A percentile compares a stretch with the other conserved stretches of the same genome.
Evolutionary conservation across 2,797 vertebrate species (phyloP).

Genomic region (Sebastes oblongus): DNA sequence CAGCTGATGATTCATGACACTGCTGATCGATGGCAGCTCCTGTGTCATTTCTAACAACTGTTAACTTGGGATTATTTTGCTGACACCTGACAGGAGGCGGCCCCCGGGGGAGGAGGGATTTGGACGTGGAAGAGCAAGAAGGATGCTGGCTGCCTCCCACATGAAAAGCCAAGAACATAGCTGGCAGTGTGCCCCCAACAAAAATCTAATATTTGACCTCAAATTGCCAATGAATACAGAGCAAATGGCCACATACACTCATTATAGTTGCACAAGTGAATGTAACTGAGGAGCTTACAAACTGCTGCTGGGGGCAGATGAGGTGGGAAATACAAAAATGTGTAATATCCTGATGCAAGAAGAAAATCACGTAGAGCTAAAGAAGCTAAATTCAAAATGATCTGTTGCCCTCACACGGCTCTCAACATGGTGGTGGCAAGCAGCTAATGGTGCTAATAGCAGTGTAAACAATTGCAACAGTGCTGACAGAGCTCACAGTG

Average conservation of each 20-base stretch:
- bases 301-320: too few species aligned
- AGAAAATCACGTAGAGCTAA: not conserved
- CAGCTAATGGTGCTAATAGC: not conserved
- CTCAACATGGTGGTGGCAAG: not conserved
- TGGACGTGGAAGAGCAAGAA: constrained; percentile 32
- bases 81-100: constrained; percentile 71
- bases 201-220: constrained; percentile 13
- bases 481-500: not conserved
- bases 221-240: not conserved
- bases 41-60: constrained; percentile 66
- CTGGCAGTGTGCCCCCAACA: constrained; percentile 33
- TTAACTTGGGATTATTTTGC: constrained; percentile 68
- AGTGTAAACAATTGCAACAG: not conserved
- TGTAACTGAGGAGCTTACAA: not conserved
- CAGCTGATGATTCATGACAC: constrained; percentile 49
- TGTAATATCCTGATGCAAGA: not conserved
- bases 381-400: not conserved
- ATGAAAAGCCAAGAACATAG: constrained; percentile 41
- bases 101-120: constrained; percentile 46
- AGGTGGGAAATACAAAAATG: not conserved
- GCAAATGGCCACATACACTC: not conserved
- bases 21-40: constrained; percentile 63
- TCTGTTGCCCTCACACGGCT: not conserved
- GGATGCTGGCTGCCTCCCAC: constrained; percentile 37
- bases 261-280: not conserved